A percentile compares a stretch with the other conserved stretches of the same genome.
These are phyloP conservation scores for Scomber japonicus DNA, from an alignment of 2,113 vertebrate species.

Conservation along the genomic window DNA sequence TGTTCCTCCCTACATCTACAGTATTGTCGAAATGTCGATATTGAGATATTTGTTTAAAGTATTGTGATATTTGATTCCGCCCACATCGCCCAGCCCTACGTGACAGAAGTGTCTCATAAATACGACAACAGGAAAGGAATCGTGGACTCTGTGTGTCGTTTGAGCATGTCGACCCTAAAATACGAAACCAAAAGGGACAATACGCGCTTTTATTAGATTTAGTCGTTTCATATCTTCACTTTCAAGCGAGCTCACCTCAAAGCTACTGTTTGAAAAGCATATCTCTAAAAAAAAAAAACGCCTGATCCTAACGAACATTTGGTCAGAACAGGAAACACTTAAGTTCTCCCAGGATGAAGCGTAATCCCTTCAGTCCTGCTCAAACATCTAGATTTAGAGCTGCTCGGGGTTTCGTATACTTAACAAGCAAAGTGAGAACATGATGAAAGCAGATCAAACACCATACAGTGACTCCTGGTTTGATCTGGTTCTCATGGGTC, in stretches of 20 bases:
- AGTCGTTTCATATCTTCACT: conserved; percentile 15
- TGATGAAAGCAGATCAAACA: not conserved
- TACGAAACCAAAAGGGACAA: no score
- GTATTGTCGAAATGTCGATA: no score
- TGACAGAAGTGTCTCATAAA: no score
- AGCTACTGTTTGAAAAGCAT: conserved; percentile 18
- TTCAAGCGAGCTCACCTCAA: conserved; percentile 18
- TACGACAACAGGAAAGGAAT: no score
- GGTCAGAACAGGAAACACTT: conserved; percentile 68
- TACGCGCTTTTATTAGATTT: no score
- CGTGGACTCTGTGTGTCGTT: no score
- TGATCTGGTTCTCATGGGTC: conserved; percentile 1
- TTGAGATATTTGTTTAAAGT: no score
- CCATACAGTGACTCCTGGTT: not conserved
- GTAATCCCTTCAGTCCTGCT: conserved; percentile 62
- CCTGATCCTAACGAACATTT: conserved; percentile 63
- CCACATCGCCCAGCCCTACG: no score
- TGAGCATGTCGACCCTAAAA: no score
- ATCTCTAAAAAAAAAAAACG: conserved; percentile 7
- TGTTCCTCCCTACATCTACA: no score
- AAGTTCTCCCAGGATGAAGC: conserved; percentile 56
- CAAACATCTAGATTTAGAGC: conserved; percentile 57
- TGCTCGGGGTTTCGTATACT: not conserved
- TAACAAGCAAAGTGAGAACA: not conserved
- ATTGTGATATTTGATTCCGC: no score